Evolutionary conservation across 2,113 vertebrate species (phyloP).

Genomic region (Tragelaphus buxtoni): DNA sequence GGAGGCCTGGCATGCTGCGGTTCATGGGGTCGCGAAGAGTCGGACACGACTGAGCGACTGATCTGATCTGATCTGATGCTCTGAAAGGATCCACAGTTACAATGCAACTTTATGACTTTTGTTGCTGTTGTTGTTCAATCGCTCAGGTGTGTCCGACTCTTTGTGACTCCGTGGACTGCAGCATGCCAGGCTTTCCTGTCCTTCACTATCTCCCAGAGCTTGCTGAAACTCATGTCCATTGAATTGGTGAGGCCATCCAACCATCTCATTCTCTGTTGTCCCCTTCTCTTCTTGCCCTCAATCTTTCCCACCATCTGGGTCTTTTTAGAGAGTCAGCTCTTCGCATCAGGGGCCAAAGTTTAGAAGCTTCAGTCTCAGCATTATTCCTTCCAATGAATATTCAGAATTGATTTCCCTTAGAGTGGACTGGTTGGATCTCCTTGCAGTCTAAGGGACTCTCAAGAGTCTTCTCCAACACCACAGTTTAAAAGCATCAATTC

Average conservation of each 20-base stretch:
- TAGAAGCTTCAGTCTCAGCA: neutral
- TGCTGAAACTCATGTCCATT: neutral
- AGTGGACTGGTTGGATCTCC: neutral
- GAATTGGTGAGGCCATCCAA: neutral
- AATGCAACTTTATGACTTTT: neutral
- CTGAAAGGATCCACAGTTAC: neutral
- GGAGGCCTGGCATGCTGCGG: too few relatives aligned
- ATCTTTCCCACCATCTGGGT: neutral
- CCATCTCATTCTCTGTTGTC: neutral
- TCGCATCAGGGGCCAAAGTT: neutral
- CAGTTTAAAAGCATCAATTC: neutral
- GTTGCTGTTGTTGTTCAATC: neutral
- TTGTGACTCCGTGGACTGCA: neutral
- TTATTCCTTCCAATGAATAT: neutral
- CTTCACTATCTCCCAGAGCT: neutral
- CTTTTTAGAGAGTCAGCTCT: neutral
- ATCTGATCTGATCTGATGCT: neutral
- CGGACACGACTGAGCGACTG: too few relatives aligned
- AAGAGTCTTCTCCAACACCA: neutral
- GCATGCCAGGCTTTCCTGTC: neutral
- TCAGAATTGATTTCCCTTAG: neutral
- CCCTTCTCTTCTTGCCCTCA: neutral
- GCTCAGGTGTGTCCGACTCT: neutral
- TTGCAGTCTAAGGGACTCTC: neutral
- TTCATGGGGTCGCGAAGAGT: too few relatives aligned